phyloP scores from a whole-genome alignment of 2,888 invertebrate species.

The Bombyx huttoni region DNA sequence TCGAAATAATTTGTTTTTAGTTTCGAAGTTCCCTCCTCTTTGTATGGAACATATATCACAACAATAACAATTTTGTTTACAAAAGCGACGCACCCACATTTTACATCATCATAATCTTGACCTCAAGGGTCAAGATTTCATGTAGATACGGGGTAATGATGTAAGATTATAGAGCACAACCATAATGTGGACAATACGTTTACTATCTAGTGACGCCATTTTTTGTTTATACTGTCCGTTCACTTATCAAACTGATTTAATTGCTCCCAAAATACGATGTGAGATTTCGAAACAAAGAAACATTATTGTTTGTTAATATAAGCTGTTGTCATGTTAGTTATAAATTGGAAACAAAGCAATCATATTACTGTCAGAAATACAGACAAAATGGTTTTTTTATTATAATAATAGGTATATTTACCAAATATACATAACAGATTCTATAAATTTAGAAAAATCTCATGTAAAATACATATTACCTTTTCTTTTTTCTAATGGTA shows the following conservation, averaged over 20 bases:
- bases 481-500: background rate
- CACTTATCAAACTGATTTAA: too few species aligned
- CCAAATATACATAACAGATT: conserved; percentile 37
- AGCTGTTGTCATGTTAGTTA: background rate
- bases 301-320: too few species aligned
- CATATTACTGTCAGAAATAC: background rate
- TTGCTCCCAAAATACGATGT: too few species aligned
- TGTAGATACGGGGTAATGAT: conserved; percentile 31
- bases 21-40: too few species aligned
- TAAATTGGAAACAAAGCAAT: background rate
- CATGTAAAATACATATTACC: background rate
- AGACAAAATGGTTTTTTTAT: conserved; percentile 14
- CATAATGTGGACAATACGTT: background rate
- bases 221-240: too few species aligned
- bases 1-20: too few species aligned
- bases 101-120: conserved; percentile 42
- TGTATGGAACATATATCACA: too few species aligned
- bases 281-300: too few species aligned
- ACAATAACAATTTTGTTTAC: conserved; percentile 8
- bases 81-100: conserved; percentile 32
- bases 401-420: conserved; percentile 23
- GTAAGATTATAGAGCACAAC: conserved; percentile 13
- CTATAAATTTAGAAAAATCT: conserved; percentile 31
- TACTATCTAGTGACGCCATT: background rate
- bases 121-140: conserved; percentile 40